Percentiles rank a stretch among this genome's conserved stretches.
Evolutionary conservation across 1,140 invertebrate species (phyloP).

Genomic region (Parasteatoda tepidariorum): DNA sequence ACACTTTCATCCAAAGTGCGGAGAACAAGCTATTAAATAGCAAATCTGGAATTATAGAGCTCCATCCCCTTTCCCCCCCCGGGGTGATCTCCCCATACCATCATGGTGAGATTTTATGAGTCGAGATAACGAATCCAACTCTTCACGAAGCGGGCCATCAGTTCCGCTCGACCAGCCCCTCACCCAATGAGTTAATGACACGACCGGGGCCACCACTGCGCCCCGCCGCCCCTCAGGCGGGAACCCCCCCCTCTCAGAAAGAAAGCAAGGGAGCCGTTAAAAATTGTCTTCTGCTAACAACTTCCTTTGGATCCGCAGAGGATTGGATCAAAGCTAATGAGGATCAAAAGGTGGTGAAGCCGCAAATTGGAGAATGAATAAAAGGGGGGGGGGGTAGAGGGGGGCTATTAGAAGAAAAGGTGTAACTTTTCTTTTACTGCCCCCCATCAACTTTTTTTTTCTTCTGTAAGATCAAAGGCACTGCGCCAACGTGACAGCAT

Average conservation of each 20-base stretch:
- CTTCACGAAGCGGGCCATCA: conserved; percentile 56
- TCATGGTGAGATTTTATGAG: conserved; percentile 46
- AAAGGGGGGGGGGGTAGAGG: not conserved
- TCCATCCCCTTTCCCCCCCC: conserved; percentile 13
- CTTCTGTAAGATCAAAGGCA: conserved; percentile 9
- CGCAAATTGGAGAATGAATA: conserved; percentile 43
- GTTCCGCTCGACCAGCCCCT: conserved; percentile 44
- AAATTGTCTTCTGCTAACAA: conserved; percentile 59
- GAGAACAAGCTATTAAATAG: conserved; percentile 59
- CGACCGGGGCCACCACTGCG: conserved; percentile 22
- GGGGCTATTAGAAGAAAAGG: not conserved
- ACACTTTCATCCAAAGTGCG: conserved; percentile 22
- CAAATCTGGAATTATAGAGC: conserved; percentile 59
- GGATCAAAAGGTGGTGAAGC: conserved; percentile 58
- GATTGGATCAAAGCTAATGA: conserved; percentile 49
- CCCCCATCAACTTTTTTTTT: not conserved
- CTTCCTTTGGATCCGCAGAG: conserved; percentile 25
- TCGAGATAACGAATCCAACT: conserved; percentile 59
- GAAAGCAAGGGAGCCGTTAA: conserved; percentile 40
- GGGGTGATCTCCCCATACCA: not conserved
- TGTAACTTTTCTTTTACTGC: conserved; percentile 53
- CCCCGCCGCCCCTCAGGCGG: not conserved
- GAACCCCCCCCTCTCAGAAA: not conserved
- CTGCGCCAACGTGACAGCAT: not conserved
- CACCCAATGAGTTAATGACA: conserved; percentile 58